Base-by-base conservation (phyloP, 2,113 vertebrate species). In the Strix aluco region DNA sequence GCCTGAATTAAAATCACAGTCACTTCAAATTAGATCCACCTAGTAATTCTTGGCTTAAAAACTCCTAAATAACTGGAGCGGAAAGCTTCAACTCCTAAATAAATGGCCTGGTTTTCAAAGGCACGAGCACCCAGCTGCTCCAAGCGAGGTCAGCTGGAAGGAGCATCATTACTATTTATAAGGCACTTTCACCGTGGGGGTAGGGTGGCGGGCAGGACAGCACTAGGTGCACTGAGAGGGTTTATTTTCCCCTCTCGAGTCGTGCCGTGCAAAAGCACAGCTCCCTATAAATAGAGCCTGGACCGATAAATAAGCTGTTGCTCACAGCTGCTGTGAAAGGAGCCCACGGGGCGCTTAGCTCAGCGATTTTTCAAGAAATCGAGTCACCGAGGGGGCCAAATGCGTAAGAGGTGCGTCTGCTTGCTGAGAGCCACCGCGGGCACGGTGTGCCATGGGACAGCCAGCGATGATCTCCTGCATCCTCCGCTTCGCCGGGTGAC, bases 11-110 rank as follows among this genome's bases (percentile, higher is more conserved):
- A 96, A 92, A 94, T 88, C 89, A 58, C 92, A 89, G 87, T 96
- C 95, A 15, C 95, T 91, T 96, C 91, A 79, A 86, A 95, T 97
- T 96, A 97, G 66, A 90, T 92, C 91, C 94, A 91, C 94, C 94
- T 94, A 72, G 79, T 94, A 51, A 97, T 61, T 96, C 95, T 89
- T 91, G 96, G 89, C 95, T 95, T 80, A 27, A 73, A 81, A 91
- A 72, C 84, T 69, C 86, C 58, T 7, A 4, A 94, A 82, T 75
- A 97, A 97, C 87, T 96, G 95, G 94, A 97, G 96, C 94, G 38
- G 96, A 97, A 97, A 97, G 85, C 93, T 82, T 87, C 57, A 7
- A 40, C 91, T 92, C 95, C 74, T 20, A 94, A 87, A 87, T 82
- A 92, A 88, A 46, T 92, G 92, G 74, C 95, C 96, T 95, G 84